A percentile compares a stretch with the other conserved stretches of the same genome.
phyloP scores from a whole-genome alignment of 64 coral and sea anemone species.

The Pocillopora damicornis region DNA sequence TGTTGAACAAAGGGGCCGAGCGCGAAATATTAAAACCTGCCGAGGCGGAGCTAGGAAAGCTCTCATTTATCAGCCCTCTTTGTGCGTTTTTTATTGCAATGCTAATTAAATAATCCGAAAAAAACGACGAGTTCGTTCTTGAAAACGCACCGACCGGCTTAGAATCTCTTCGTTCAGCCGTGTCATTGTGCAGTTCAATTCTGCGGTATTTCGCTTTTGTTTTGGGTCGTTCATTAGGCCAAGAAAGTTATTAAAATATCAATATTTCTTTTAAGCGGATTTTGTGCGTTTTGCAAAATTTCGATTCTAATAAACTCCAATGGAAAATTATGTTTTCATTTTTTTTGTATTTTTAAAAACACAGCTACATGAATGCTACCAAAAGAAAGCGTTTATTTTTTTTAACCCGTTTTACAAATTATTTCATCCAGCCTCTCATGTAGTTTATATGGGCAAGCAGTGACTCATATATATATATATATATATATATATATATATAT shows the following conservation, averaged over 20 bases:
- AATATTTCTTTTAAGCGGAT: conserved; percentile 17
- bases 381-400: not conserved
- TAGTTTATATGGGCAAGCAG: not conserved
- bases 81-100: conserved; percentile 86
- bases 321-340: not conserved
- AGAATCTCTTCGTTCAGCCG: conserved; percentile 28
- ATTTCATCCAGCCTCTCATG: not conserved
- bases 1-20: conserved; percentile 44
- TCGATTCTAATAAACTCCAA: not conserved
- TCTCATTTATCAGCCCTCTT: conserved; percentile 90
- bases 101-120: conserved; percentile 96
- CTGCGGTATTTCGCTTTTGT: conserved; percentile 15
- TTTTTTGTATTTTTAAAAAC: not conserved
- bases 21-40: conserved; percentile 62
- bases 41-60: conserved; percentile 78
- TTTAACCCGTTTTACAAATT: not conserved
- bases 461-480: not conserved
- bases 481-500: not conserved
- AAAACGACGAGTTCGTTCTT: conserved; percentile 70
- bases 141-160: conserved; percentile 61
- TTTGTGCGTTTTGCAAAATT: conserved; percentile 45
- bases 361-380: not conserved
- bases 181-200: conserved; percentile 8
- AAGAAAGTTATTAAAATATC: conserved; percentile 60
- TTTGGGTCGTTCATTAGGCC: conserved; percentile 33